Evolutionary conservation across 2,888 invertebrate genomes (phyloP), one percentile per base, ranked within the genome.

Genomic region (Drosophila rubida): DNA sequence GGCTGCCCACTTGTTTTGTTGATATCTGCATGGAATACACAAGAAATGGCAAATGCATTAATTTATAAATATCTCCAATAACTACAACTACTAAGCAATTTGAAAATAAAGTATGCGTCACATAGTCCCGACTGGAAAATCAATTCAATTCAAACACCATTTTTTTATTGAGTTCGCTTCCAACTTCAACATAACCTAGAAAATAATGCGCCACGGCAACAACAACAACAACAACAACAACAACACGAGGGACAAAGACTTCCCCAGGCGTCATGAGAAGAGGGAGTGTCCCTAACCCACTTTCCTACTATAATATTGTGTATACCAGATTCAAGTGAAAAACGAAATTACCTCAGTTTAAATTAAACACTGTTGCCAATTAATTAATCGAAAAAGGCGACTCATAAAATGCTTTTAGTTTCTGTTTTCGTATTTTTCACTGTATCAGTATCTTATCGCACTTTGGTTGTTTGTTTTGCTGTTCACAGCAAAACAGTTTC

Each of bases 1-100:
- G 90, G 74, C 90, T 75, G 91, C 93, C 58, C 90, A 91, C 79
- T 91, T 89, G 90, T 75, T 92, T 90, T 70, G 91, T 90, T 57
- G 91, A 89, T 73, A 91, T 93, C 93, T 89, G 71, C 19, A 84
- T 75, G 25, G 66, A 76, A 54, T 67, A 35, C 14, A 14, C 39
- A 37, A 8, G 19, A 30, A 16, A 30, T 7, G 32, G 35, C 35
- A 37, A 37, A 35, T 30, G 30, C 7, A 39, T 16, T 41, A 9
- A n/a, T 19, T 22, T 22, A 7, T 48, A 14, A n/a, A n/a, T 8
- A 19, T 8, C 25, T 6, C 16, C 8, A 27, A 9, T 19, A 19
- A 27, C 37, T 46, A 41, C 8, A 19, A 23, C 3, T 19, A 37
- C 30, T 30, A 30, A 11, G 30, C 44, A 4, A 25, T 16, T 42